These are phyloP conservation scores for Zapus hudsonius DNA, from an alignment of 2,113 vertebrate species.

Conservation along the genomic window DNA sequence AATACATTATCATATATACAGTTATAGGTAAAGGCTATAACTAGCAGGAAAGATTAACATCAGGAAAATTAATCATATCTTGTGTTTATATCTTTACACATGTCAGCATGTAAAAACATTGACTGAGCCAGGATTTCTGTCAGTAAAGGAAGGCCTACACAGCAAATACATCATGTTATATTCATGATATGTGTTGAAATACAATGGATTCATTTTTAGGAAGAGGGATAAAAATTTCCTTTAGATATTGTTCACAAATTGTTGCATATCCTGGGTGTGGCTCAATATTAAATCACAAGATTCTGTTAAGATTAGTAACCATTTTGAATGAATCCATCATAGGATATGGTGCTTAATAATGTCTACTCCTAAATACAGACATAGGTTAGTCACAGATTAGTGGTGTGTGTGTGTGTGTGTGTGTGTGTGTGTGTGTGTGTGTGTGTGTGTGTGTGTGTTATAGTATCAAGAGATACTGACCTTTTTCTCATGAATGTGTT, in stretches of 20 bases:
- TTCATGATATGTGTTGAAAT: conserved; percentile 35
- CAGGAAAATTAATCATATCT: conserved; percentile 18
- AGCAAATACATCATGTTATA: not conserved
- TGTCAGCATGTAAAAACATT: conserved; percentile 32
- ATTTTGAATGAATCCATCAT: conserved; percentile 39
- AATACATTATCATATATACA: conserved; percentile 16
- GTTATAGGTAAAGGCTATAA: conserved; percentile 34
- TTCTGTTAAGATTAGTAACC: conserved; percentile 1
- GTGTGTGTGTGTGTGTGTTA: not conserved
- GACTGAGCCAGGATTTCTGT: conserved; percentile 33
- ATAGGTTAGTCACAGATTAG: not conserved
- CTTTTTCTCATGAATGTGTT: conserved; percentile 47
- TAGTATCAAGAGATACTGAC: not conserved
- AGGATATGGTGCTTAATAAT: not conserved
- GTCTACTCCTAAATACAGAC: conserved; percentile 27
- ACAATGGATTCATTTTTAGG: conserved; percentile 33
- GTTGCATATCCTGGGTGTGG: conserved; percentile 18
- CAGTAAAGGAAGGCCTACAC: conserved; percentile 17
- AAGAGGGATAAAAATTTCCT: conserved; percentile 42
- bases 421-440: not conserved
- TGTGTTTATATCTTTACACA: not conserved
- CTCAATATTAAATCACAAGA: conserved; percentile 43
- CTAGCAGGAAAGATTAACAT: not conserved
- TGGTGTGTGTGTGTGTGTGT: not conserved
- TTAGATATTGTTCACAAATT: conserved; percentile 5